phyloP scores from a whole-genome alignment of 1,140 invertebrate genomes.

The Aphidius ervi region DNA sequence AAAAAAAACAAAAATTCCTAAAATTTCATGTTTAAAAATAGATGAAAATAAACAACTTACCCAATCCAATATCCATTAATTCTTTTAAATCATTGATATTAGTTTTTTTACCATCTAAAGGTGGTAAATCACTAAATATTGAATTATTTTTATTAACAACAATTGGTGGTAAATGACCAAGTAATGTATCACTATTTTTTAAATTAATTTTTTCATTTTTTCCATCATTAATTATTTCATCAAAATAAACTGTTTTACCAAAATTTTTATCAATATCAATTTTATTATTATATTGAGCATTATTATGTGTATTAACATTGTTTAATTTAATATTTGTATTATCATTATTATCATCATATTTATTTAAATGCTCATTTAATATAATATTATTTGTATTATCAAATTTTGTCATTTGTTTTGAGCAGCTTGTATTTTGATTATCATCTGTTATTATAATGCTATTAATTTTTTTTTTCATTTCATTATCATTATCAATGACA shows the following conservation, averaged over 20 bases:
- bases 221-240: slow-evolving; percentile 45
- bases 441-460: slow-evolving; percentile 28
- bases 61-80: slow-evolving; percentile 47
- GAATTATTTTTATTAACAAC: slow-evolving; percentile 41
- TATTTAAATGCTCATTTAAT: slow-evolving; percentile 40
- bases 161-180: slow-evolving; percentile 44
- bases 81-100: slow-evolving; percentile 52
- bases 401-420: slow-evolving; percentile 29
- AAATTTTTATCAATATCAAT: slow-evolving; percentile 36
- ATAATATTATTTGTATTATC: slow-evolving; percentile 34
- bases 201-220: slow-evolving; percentile 23
- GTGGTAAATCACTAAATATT: slow-evolving; percentile 46
- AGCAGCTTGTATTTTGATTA: slow-evolving; percentile 21
- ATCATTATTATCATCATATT: slow-evolving; percentile 38
- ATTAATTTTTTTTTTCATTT: slow-evolving; percentile 29
- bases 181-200: slow-evolving; percentile 39
- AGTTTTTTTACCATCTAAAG: slow-evolving; percentile 47
- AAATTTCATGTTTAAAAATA: neutral
- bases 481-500: slow-evolving; percentile 17
- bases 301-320: slow-evolving; percentile 39
- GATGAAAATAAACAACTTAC: slow-evolving; percentile 34
- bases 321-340: slow-evolving; percentile 38
- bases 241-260: slow-evolving; percentile 46
- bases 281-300: slow-evolving; percentile 43
- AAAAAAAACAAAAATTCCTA: too few relatives aligned